Base-by-base conservation (phyloP, 2,113 vertebrate genomes). In the Electrona antarctica region DNA sequence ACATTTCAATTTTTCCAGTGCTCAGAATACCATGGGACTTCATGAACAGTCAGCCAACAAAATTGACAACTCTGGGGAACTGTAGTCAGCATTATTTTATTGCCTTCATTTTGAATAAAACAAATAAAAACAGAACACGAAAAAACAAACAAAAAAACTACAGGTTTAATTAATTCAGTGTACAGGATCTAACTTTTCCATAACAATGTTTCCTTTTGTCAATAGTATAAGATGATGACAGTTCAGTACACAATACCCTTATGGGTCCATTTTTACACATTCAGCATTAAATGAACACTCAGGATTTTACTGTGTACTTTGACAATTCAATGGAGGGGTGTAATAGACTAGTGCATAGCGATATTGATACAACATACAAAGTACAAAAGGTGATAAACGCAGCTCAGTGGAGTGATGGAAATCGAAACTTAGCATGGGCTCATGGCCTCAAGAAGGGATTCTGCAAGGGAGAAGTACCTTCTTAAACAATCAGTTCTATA, bases 1-100 rank as follows among this genome's bases (percentile, higher is more conserved):
- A 64, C 55, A 62, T 85, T 82, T 41, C 76, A 59, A 65, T 76
- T 68, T 76, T 78, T 61, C 41, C 63, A 41, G 11, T 67, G 66
- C 65, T 50, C 2, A n/a, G 49, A 21, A 57, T 57, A 46, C 46
- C 3, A 28, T 7, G 13, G 70, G 74, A 78, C 74, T 72, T 73
- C 13, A 50, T 46, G 76, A 70, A 15, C 8, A 0, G 62, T 45
- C 62, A 50, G 60, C 61, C 60, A 61, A 47, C 21, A 12, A 41
- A 41, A 41, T 41, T 41, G 33, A 4, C 33, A 41, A 41, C 29
- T 33, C 29, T 33, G 29, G 29, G 29, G 29, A 33, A 33, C 29
- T 33, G 29, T 4, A 4, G 29, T 33, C 33, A 6, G 33, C 33
- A 41, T 41, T 41, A 41, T 41, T 41, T 41, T 33, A 33, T 33